Evolutionary conservation across 2,113 vertebrate genomes (phyloP).

Genomic region (Percina caprodes): DNA sequence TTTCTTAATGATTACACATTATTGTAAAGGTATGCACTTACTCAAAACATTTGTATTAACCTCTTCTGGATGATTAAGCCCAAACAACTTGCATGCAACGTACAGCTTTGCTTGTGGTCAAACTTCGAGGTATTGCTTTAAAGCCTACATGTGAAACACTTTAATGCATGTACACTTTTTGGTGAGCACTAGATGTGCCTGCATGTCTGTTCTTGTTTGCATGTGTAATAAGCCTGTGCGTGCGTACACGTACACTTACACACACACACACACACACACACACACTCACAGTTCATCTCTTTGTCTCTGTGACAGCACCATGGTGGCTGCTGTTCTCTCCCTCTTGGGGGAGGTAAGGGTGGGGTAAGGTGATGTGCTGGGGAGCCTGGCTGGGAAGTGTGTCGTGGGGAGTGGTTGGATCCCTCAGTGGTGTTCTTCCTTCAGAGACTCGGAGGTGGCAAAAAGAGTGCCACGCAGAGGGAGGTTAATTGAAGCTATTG

Average conservation of each 20-base stretch:
- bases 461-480: constrained; percentile 45
- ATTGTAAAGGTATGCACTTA: constrained; percentile 14
- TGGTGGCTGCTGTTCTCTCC: constrained; percentile 86
- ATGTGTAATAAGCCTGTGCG: constrained; percentile 30
- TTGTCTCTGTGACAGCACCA: constrained; percentile 99
- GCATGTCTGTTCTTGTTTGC: constrained; percentile 51
- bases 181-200: background rate
- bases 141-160: background rate
- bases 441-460: constrained; percentile 62
- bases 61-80: background rate
- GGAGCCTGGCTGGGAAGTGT: constrained; percentile 31
- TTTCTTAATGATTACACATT: constrained; percentile 14
- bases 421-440: constrained; percentile 72
- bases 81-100: background rate
- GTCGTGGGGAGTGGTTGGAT: constrained; percentile 34
- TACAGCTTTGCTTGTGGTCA: background rate
- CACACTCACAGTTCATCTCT: constrained; percentile 97
- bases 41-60: constrained; percentile 21
- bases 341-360: constrained; percentile 82
- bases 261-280: constrained; percentile 21
- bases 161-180: background rate
- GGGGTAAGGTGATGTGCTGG: constrained; percentile 79
- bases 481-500: constrained; percentile 20
- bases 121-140: constrained; percentile 8
- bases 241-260: too few relatives aligned